A percentile compares a stretch with the other conserved stretches of the same genome.
Evolutionary conservation across 2,113 vertebrate species (phyloP).

Genomic region (Leptocoma aspasia): DNA sequence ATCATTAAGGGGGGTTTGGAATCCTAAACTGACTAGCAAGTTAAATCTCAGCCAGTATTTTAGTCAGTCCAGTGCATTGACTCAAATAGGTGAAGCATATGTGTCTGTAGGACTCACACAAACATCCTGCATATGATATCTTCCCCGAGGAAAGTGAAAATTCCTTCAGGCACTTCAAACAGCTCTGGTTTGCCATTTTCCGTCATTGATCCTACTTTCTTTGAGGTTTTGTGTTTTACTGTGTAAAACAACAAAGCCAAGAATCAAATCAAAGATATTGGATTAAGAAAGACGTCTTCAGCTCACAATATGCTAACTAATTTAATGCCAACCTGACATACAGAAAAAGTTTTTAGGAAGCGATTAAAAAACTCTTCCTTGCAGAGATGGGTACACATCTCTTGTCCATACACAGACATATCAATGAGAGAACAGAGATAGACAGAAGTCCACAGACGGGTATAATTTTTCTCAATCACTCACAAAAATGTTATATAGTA

Average conservation of each 20-base stretch:
- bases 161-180: background rate
- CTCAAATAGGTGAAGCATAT: background rate
- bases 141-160: background rate
- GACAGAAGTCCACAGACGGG: background rate
- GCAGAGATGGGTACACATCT: background rate
- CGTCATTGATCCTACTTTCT: background rate
- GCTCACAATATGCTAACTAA: background rate
- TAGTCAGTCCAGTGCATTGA: background rate
- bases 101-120: background rate
- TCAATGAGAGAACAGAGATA: background rate
- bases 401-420: background rate
- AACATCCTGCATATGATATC: background rate
- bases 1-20: background rate
- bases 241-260: background rate
- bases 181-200: background rate
- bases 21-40: background rate
- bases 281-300: background rate
- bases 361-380: background rate
- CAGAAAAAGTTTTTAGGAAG: background rate
- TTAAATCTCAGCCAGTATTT: background rate
- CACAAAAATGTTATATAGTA: background rate
- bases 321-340: background rate
- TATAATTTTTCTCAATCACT: background rate
- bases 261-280: background rate
- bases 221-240: background rate